Percentiles rank a stretch among this genome's conserved stretches.
These are phyloP conservation scores for Leptinotarsa lineolata DNA, from an alignment of 1,140 invertebrate species.

Conservation along the genomic window DNA sequence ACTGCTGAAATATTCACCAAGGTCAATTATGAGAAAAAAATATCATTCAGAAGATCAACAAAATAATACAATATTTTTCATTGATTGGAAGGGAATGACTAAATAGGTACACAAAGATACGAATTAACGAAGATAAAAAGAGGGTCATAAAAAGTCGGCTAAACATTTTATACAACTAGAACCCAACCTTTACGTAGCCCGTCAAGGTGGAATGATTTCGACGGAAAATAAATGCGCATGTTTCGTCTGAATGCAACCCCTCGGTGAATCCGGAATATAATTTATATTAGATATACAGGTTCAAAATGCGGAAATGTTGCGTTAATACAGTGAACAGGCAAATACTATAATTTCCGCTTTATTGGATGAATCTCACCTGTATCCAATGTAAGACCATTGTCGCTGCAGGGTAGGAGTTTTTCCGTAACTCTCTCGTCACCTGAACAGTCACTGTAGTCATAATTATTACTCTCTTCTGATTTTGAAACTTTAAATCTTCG, in stretches of 20 bases:
- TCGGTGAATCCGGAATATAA: background rate
- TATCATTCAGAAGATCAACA: too few relatives aligned
- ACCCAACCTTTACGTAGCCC: background rate
- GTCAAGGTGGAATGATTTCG: background rate
- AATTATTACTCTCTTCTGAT: slow-evolving; percentile 18
- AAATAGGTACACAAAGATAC: background rate
- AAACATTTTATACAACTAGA: background rate
- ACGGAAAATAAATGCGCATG: background rate
- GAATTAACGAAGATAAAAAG: background rate
- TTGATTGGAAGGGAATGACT: background rate
- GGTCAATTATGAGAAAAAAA: too few relatives aligned
- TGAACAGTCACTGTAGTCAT: slow-evolving; percentile 5
- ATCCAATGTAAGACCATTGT: background rate
- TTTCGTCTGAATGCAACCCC: background rate
- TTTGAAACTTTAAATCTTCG: slow-evolving; percentile 17
- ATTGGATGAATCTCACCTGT: background rate
- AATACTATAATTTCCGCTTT: background rate
- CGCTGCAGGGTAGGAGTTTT: slow-evolving; percentile 12
- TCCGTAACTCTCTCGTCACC: slow-evolving; percentile 11
- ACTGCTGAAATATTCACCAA: too few relatives aligned
- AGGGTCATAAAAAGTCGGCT: background rate
- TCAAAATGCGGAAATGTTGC: background rate
- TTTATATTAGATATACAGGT: background rate
- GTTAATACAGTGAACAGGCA: background rate
- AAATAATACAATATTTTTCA: background rate